These are phyloP conservation scores for Herpailurus yagouaroundi DNA, from an alignment of 2,113 vertebrate genomes.

Conservation along the genomic window DNA sequence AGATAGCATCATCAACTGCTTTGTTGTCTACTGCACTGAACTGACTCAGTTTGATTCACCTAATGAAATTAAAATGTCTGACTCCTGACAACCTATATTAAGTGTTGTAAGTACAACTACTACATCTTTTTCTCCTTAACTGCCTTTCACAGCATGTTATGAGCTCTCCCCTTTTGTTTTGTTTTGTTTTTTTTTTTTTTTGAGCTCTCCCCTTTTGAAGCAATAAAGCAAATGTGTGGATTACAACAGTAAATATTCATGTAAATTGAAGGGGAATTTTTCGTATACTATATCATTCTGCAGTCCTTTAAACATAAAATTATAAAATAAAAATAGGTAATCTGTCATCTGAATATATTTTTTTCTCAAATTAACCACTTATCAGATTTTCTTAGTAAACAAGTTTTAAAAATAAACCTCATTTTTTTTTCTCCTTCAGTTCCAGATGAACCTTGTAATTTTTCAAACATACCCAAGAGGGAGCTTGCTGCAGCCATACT, in stretches of 20 bases:
- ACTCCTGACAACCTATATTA: slow-evolving; percentile 17
- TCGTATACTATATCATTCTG: background rate
- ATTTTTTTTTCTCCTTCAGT: background rate
- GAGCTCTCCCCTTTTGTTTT: background rate
- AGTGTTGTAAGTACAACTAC: slow-evolving; percentile 24
- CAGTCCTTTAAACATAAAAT: slow-evolving; percentile 16
- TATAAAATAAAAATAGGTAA: slow-evolving; percentile 30
- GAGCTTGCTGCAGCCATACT: slow-evolving; percentile 67
- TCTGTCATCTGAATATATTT: background rate
- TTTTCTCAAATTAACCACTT: background rate
- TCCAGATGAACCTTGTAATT: slow-evolving; percentile 70
- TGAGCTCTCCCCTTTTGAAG: background rate
- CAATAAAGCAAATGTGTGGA: slow-evolving; percentile 1
- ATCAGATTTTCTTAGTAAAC: background rate
- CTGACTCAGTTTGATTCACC: slow-evolving; percentile 47
- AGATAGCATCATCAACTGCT: background rate
- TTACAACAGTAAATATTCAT: background rate
- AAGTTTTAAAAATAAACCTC: background rate
- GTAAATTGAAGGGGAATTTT: slow-evolving; percentile 32
- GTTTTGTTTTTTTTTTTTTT: no score
- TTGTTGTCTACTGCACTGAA: slow-evolving; percentile 45
- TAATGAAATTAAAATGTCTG: slow-evolving; percentile 49
- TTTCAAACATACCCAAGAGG: slow-evolving; percentile 73
- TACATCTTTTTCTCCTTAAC: slow-evolving; percentile 53
- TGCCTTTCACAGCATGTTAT: background rate